Evolutionary conservation across 2,113 vertebrate genomes (phyloP).

Genomic region (Corythornis cristatus): DNA sequence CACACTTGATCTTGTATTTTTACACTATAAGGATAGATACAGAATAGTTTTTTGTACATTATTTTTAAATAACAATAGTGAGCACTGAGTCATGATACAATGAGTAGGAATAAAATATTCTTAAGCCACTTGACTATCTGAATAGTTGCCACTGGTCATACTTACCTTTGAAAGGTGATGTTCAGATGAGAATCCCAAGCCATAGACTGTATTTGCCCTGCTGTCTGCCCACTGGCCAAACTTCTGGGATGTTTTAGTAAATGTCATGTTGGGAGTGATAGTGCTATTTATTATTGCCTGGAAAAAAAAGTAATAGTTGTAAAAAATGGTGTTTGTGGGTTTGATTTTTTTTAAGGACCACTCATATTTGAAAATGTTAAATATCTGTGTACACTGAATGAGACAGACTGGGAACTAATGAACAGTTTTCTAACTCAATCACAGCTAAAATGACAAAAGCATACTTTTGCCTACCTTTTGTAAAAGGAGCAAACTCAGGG

Average conservation of each 20-base stretch:
- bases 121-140: background rate
- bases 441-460: background rate
- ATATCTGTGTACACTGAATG: background rate
- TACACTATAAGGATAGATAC: too few relatives aligned
- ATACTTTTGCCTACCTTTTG: background rate
- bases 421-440: background rate
- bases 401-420: background rate
- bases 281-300: conserved; percentile 99
- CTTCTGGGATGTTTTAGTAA: conserved; percentile 99
- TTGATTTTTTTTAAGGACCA: background rate
- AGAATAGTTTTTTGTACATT: background rate
- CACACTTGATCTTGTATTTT: too few relatives aligned
- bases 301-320: conserved; percentile 54
- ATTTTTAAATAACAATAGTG: background rate
- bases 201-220: conserved; percentile 97
- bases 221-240: conserved; percentile 99
- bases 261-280: conserved; percentile 99
- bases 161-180: conserved; percentile 96
- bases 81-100: background rate
- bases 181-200: conserved; percentile 97
- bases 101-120: background rate
- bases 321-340: fast-evolving
- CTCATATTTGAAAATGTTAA: background rate
- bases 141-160: background rate
- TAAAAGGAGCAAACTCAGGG: background rate